Evolutionary conservation across 30 jellyfish, hydroid and myxozoan species (phyloP), one percentile per base, ranked within the genome.

Genomic region (Morbakka virulenta): DNA sequence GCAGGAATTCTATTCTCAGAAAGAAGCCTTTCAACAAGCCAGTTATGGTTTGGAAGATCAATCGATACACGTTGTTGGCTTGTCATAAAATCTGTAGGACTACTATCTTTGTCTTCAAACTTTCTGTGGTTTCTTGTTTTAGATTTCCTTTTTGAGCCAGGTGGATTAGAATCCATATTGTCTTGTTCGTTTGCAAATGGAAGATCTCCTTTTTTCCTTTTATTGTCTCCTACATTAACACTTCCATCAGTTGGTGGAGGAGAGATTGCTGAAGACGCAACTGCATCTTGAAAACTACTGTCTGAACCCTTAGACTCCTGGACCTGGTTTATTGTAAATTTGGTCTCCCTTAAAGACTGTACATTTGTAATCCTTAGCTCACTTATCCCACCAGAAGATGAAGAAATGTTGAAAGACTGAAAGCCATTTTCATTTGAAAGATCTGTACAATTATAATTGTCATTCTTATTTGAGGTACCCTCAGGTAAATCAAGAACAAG

Each of bases 21-120:
- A 24, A 72, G 61, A 14, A 87, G 82, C 62, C 94, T 79, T 41
- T 81, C 90, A 2, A 79, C 80, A 1, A 87, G 87, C 96, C 96
- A 87, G 77, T 87, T 87, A 50, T 87, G 94, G 9, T 85, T 80
- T 2, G 96, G 96, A 24, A 87, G 41, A 53, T 87, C 96, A 26
- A 87, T 29, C 28, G 94, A 69, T n/a, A 87, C 67, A 20, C 96
- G 77, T 50, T 50, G 49, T 49, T 74, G 89, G 31, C 50, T 64
- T 11, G 87, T 41, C 23, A 53, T 52, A 28, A 28, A 75, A 62
- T 57, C 82, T n/a, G 21, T 35, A 0, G 93, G 79, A 32, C 89
- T 50, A 31, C 71, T 79, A 36, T 41, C 57, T 41, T 41, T 41
- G 9, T 41, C 57, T 9, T 41, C 57, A 6, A 9, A 9, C 17